Base-by-base conservation (phyloP, 2,113 vertebrate species). In the Cheirogaleus medius region DNA sequence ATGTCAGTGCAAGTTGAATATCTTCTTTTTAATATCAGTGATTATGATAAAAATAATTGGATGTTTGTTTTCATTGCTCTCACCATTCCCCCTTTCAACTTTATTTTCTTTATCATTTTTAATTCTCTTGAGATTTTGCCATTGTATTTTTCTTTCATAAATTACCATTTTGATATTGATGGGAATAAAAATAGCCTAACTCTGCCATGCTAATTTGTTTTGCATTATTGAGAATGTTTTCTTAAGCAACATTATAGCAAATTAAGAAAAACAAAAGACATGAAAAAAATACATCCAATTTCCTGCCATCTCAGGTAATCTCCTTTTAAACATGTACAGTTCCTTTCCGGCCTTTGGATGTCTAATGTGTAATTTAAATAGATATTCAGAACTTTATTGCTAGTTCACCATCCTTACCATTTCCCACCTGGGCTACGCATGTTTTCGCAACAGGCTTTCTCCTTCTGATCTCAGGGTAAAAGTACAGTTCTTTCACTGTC, bases 161-260 rank as follows among this genome's bases (percentile, higher is more conserved):
- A 90, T 71, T 86, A 56, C 13, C 12, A 89, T 91, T 95, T 86
- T 71, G 85, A 85, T 92, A 6, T 64, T 84, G 25, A 68, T 89
- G 15, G 37, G 58, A 88, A 52, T 69, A 91, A 84, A 90, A 97
- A 73, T 66, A n/a, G 3, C 23, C 39, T 60, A 8, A 88, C 47
- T 90, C 47, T 8, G 2, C 47, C 52, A 23, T 39, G 39, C 42
- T 96, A 66, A 68, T 81, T 95, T 96, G 44, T 82, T 92, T 95
- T 96, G 56, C 42, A 63, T 91, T 95, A 39, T 74, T 93, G 21
- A 39, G 49, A 81, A 52, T 78, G 69, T 94, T 78, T 94, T 73
- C 37, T 91, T 78, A 23, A 10, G 32, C 29, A 77, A 34, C 15
- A 47, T 42, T 94, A 58, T 47, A 68, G 37, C 69, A 88, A 91